Evolutionary conservation across 1,140 invertebrate genomes (phyloP).

Genomic region (Drosophila triauraria): DNA sequence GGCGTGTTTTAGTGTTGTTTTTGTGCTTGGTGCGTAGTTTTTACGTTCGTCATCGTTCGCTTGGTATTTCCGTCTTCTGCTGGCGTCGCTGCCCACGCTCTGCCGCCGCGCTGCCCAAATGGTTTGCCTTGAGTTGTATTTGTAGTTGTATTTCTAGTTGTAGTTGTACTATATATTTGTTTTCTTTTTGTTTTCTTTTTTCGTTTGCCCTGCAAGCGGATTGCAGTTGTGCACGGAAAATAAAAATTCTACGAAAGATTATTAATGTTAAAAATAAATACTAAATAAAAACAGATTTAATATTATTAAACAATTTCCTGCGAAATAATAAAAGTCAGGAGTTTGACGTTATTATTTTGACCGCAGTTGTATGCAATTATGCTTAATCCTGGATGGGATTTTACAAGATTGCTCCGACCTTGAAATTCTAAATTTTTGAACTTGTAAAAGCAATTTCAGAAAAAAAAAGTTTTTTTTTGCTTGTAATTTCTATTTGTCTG

Average conservation of each 20-base stretch:
- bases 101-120: constrained; percentile 30
- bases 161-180: constrained; percentile 64
- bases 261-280: neutral
- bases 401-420: no score
- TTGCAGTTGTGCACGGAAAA: constrained; percentile 53
- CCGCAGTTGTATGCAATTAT: no score
- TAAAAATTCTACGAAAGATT: neutral
- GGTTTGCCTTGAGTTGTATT: constrained; percentile 66
- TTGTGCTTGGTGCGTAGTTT: constrained; percentile 77
- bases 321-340: no score
- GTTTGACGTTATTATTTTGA: no score
- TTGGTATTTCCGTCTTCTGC: constrained; percentile 82
- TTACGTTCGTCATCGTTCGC: constrained; percentile 81
- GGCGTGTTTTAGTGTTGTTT: constrained; percentile 78
- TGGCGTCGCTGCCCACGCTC: constrained; percentile 36
- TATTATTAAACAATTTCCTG: no score
- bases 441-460: no score
- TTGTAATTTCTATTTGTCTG: constrained; percentile 50
- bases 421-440: no score
- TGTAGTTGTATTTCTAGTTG: constrained; percentile 31
- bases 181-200: constrained; percentile 43
- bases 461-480: neutral
- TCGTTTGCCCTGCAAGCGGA: constrained; percentile 58
- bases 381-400: no score
- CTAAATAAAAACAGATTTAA: neutral